These are phyloP conservation scores for Lucifuga dentata DNA, from an alignment of 2,113 vertebrate genomes.

Conservation along the genomic window DNA sequence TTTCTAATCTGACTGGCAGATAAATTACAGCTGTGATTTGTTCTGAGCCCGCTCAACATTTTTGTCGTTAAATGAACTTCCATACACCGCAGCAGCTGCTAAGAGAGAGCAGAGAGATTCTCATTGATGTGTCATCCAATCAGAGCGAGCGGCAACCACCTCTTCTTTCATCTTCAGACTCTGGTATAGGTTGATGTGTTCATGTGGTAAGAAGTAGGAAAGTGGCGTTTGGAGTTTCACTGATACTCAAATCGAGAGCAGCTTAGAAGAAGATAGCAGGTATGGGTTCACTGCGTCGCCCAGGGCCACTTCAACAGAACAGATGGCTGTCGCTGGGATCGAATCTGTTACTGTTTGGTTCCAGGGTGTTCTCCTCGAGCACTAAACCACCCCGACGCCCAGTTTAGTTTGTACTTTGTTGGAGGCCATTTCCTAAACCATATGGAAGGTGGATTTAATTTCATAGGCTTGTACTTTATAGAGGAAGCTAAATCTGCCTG, in stretches of 20 bases:
- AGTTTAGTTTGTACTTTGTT: slow-evolving; percentile 67
- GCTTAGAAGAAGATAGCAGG: slow-evolving; percentile 47
- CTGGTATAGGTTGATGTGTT: not conserved
- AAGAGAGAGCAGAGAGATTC: not conserved
- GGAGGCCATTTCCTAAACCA: slow-evolving; percentile 73
- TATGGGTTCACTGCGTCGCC: slow-evolving; percentile 55
- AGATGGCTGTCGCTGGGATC: slow-evolving; percentile 76
- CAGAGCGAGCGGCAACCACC: too few species aligned
- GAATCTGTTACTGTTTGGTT: slow-evolving; percentile 78
- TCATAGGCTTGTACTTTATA: slow-evolving; percentile 52
- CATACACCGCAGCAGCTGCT: not conserved
- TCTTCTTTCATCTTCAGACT: not conserved
- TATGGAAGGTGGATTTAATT: slow-evolving; percentile 74
- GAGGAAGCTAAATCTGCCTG: slow-evolving; percentile 41
- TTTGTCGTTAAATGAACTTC: slow-evolving; percentile 22
- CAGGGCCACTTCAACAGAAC: slow-evolving; percentile 63
- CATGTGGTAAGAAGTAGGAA: slow-evolving; percentile 9
- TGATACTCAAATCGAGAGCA: slow-evolving; percentile 29
- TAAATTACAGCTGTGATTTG: not conserved
- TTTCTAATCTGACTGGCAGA: not conserved
- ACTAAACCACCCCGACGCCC: slow-evolving; percentile 56
- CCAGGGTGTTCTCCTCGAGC: slow-evolving; percentile 76
- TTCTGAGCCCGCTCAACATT: not conserved
- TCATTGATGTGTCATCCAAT: not conserved
- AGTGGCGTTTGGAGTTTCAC: not conserved